Conservation (phyloP, 1,140 invertebrate species). For the Eriosoma lanigerum region DNA sequence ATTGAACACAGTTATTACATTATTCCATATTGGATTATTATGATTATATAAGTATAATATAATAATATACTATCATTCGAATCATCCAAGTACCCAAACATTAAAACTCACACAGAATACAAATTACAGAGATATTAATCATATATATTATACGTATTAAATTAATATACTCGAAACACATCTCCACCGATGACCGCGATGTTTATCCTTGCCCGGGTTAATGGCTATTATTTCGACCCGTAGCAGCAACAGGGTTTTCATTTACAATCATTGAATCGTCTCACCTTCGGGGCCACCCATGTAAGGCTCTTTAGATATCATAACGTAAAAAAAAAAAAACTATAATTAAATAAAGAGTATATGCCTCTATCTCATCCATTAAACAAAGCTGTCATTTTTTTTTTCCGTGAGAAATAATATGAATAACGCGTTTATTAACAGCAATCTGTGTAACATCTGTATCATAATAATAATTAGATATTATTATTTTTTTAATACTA, state of each 20-base stretch:
- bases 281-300: conserved; percentile 34
- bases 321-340: neutral
- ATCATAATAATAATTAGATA: too few species aligned
- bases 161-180: neutral
- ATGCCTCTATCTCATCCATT: neutral
- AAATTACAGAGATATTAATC: neutral
- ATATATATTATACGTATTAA: neutral
- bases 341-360: conserved; percentile 31
- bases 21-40: neutral
- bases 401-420: too few species aligned
- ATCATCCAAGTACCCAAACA: neutral
- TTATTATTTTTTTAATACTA: too few species aligned
- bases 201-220: conserved; percentile 31
- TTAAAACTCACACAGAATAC: neutral
- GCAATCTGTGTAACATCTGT: too few species aligned
- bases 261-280: conserved; percentile 21
- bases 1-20: neutral
- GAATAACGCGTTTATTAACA: too few species aligned
- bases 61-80: neutral
- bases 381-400: conserved; percentile 17
- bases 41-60: conserved; percentile 4
- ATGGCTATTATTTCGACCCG: conserved; percentile 15
- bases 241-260: neutral
- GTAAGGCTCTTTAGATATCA: neutral
- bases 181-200: neutral